Evolutionary conservation across 2,888 invertebrate species (phyloP).

Genomic region (Drosophila rellima): DNA sequence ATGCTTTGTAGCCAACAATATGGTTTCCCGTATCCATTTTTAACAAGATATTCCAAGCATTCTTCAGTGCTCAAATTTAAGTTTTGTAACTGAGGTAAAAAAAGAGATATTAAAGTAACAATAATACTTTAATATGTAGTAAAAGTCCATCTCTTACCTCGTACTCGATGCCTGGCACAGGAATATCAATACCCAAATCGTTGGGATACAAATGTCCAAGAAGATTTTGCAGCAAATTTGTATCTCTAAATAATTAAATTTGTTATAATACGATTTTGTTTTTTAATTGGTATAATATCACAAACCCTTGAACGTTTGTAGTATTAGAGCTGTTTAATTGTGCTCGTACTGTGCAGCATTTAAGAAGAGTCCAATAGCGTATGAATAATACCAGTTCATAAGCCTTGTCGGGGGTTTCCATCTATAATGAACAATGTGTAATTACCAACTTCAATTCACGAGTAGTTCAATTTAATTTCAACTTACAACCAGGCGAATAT

Average conservation of each 20-base stretch:
- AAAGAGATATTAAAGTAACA: neutral
- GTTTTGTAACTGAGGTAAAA: constrained; percentile 42
- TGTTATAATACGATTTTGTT: neutral
- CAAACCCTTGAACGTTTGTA: constrained; percentile 47
- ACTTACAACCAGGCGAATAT: constrained; percentile 61
- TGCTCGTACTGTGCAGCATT: constrained; percentile 59
- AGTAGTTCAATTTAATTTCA: neutral
- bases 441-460: too few species aligned
- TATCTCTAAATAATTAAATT: constrained; percentile 42
- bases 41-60: constrained; percentile 54
- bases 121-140: neutral
- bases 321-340: constrained; percentile 35
- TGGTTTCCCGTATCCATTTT: constrained; percentile 90
- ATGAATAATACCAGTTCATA: constrained; percentile 48
- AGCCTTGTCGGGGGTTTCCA: constrained; percentile 43
- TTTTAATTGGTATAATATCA: neutral
- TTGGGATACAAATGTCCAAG: constrained; percentile 59
- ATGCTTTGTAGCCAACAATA: constrained; percentile 96
- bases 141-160: constrained; percentile 38
- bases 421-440: constrained; percentile 24
- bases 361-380: constrained; percentile 61
- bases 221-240: constrained; percentile 55
- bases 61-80: constrained; percentile 32
- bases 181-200: constrained; percentile 61
- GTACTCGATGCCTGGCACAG: constrained; percentile 65